Percentiles rank a stretch among this genome's conserved stretches.
Evolutionary conservation across 2,888 invertebrate genomes (phyloP).

Genomic region (Temnothorax rugatulus): DNA sequence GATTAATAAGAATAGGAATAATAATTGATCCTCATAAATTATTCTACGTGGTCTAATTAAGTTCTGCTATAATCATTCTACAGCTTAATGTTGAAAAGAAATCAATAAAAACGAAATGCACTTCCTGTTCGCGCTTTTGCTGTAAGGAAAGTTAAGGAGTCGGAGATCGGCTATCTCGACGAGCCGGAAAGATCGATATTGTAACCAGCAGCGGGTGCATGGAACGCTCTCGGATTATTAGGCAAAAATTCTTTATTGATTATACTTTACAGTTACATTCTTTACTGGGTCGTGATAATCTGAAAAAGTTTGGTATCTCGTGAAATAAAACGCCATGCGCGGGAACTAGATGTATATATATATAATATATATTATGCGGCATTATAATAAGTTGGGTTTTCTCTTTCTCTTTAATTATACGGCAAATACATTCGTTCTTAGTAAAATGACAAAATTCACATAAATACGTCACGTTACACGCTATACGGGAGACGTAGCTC

Average conservation of each 20-base stretch:
- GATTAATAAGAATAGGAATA: too few species aligned
- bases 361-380: not conserved
- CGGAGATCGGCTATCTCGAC: not conserved
- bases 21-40: too few species aligned
- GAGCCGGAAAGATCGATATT: not conserved
- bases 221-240: constrained; percentile 7
- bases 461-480: constrained; percentile 43
- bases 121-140: not conserved
- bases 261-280: constrained; percentile 52
- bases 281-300: constrained; percentile 43
- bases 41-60: too few species aligned
- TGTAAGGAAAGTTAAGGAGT: not conserved
- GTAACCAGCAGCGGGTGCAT: not conserved
- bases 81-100: not conserved
- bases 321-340: constrained; percentile 49
- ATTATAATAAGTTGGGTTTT: constrained; percentile 19
- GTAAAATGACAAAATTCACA: constrained; percentile 55
- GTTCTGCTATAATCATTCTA: not conserved
- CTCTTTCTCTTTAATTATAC: constrained; percentile 5
- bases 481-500: constrained; percentile 22
- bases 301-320: constrained; percentile 51
- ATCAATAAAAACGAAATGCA: not conserved
- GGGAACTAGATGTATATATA: constrained; percentile 18
- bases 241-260: constrained; percentile 57
- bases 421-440: constrained; percentile 39